Conservation (phyloP, 2,797 vertebrate genomes). For the Girardinus metallicus region DNA sequence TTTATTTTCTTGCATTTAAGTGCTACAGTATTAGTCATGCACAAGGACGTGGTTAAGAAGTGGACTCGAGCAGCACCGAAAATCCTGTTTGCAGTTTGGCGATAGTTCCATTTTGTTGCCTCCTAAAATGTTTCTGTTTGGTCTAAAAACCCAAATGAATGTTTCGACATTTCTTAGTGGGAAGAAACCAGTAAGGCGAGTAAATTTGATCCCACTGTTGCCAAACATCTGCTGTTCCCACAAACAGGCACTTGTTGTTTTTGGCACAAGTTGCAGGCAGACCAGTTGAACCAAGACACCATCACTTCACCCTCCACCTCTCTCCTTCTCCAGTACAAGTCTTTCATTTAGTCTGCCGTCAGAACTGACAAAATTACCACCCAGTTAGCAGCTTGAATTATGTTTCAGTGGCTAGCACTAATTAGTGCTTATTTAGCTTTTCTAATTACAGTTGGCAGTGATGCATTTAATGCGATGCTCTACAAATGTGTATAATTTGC, state of each 20-base stretch:
- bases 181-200: slow-evolving; percentile 22
- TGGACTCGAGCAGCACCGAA: background rate
- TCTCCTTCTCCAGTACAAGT: background rate
- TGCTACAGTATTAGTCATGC: background rate
- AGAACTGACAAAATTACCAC: slow-evolving; percentile 31
- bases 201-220: slow-evolving; percentile 15
- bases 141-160: background rate
- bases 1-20: background rate
- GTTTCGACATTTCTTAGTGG: slow-evolving; percentile 6
- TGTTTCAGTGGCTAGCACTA: slow-evolving; percentile 26
- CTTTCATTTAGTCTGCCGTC: slow-evolving; percentile 18
- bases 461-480: slow-evolving; percentile 38
- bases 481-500: slow-evolving; percentile 20
- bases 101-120: background rate
- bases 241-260: slow-evolving; percentile 20
- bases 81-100: background rate
- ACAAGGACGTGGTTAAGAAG: background rate
- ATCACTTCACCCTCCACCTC: slow-evolving; percentile 1
- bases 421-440: slow-evolving; percentile 35
- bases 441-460: slow-evolving; percentile 35
- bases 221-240: slow-evolving; percentile 24
- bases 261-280: slow-evolving; percentile 6
- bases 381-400: slow-evolving; percentile 33
- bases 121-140: background rate
- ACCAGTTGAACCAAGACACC: slow-evolving; percentile 36